Evolutionary conservation across 2,888 invertebrate genomes (phyloP).

Genomic region (Celastrina argiolus): DNA sequence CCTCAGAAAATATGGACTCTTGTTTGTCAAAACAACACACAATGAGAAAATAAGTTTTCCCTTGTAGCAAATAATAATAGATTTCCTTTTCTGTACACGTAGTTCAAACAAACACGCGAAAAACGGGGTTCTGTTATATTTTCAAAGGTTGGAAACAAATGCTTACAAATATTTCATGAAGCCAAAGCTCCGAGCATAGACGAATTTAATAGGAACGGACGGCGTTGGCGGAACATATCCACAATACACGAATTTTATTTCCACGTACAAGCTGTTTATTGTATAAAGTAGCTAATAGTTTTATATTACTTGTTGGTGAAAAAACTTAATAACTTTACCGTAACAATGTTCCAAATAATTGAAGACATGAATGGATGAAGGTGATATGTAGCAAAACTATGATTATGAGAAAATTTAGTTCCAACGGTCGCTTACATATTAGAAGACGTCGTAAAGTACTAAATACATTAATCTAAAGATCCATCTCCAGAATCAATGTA

Average conservation of each 20-base stretch:
- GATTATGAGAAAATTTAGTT: too few relatives aligned
- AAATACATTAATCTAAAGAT: too few relatives aligned
- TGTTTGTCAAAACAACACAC: neutral
- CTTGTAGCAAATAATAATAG: neutral
- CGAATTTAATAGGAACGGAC: constrained; percentile 4
- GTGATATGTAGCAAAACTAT: too few relatives aligned
- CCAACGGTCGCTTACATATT: too few relatives aligned
- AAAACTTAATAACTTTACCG: too few relatives aligned
- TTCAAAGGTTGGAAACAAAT: constrained; percentile 13
- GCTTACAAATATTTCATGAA: constrained; percentile 11
- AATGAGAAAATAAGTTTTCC: constrained; percentile 5
- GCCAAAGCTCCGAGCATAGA: constrained; percentile 4
- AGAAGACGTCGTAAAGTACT: too few relatives aligned
- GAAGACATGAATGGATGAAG: too few relatives aligned
- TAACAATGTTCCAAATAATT: too few relatives aligned
- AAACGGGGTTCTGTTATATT: neutral
- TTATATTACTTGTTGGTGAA: too few relatives aligned
- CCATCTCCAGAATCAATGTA: too few relatives aligned
- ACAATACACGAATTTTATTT: neutral
- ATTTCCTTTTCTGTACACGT: constrained; percentile 9
- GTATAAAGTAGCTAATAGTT: neutral
- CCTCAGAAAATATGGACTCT: neutral
- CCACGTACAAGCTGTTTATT: neutral
- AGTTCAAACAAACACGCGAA: constrained; percentile 6
- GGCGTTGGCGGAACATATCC: neutral